Evolutionary conservation across 2,797 vertebrate species (phyloP).

Genomic region (Moxostoma hubbsi): DNA sequence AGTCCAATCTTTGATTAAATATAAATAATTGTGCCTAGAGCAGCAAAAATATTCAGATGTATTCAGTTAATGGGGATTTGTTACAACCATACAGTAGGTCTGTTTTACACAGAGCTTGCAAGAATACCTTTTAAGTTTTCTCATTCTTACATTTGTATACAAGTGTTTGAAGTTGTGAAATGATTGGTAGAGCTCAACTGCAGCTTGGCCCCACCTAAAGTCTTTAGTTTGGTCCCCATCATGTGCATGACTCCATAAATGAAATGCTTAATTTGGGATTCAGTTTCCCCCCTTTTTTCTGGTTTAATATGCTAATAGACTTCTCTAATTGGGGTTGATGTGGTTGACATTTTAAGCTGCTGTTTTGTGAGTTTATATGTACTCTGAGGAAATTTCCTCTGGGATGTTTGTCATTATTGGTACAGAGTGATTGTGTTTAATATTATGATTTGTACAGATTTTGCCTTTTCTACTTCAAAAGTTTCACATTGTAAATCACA

Average conservation of each 20-base stretch:
- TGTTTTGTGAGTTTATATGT: conserved; percentile 84
- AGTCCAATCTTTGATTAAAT: conserved; percentile 14
- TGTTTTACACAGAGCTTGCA: conserved; percentile 5
- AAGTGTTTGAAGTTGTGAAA: conserved; percentile 18
- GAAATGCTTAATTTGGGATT: conserved; percentile 9
- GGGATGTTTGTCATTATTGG: conserved; percentile 88
- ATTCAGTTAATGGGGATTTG: conserved; percentile 11
- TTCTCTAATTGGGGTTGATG: conserved; percentile 58
- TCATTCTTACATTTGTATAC: conserved; percentile 27
- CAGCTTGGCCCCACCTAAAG: neutral
- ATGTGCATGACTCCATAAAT: conserved; percentile 3
- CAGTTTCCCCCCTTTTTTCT: neutral
- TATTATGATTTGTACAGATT: conserved; percentile 87
- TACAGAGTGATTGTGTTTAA: conserved; percentile 93
- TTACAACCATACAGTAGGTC: conserved; percentile 20
- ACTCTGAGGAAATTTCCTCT: conserved; percentile 87
- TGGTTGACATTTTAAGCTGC: conserved; percentile 84
- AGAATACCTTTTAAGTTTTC: neutral
- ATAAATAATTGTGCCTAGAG: conserved; percentile 23
- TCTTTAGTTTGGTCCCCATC: neutral
- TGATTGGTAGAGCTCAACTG: neutral
- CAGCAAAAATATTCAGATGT: conserved; percentile 12
- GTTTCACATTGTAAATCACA: conserved; percentile 86
- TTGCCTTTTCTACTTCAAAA: conserved; percentile 90
- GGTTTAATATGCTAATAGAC: conserved; percentile 11